Base-by-base conservation (phyloP, 1,140 invertebrate genomes). In the Luehdorfia chinensis region DNA sequence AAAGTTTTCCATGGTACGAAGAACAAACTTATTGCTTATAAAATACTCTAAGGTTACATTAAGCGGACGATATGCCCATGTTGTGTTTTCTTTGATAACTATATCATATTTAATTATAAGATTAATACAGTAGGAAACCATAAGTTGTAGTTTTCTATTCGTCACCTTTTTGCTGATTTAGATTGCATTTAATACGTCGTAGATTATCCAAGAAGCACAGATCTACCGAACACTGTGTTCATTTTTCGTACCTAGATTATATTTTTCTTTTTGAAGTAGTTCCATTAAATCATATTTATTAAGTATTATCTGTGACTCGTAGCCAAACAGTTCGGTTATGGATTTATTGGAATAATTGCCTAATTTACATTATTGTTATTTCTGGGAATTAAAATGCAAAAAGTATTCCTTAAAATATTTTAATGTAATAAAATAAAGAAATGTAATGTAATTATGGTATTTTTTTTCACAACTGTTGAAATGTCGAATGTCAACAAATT, bases 141-240 rank as follows among this genome's bases (percentile, higher is more conserved):
- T 18, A 18, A 23, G 12, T 18, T 37, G 33, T 25, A 21, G 12
- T 32, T 23, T 31, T 13, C 31, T 48, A 19, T 36, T 50, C 7
- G 47, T 32, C 47, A 52, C 34, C 41, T 32, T 44, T 36, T 37
- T 48, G 36, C 54, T 56, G 47, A 32, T 50, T 15, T 66, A 47
- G 37, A 48, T 69, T 72, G 71, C 71, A 75, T 76, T 79, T 79
- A 71, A 63, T 67, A 71, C 55, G 49, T 59, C 47, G 36, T 58
- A 58, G 28, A 43, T 70, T 59, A 44, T 50, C 44, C 51, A 53
- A 39, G 44, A 69, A 65, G 66, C 63, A 72, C 75, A 72, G 65
- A 77, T 65, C 66, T 71, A 72, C 63, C 68, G 62, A 62, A 41
- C 47, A 63, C 61, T 75, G 73, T 81, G 75, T 78, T 78, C 73